Conservation (phyloP, 2,113 vertebrate genomes). For the Gnathochromis pfefferi region DNA sequence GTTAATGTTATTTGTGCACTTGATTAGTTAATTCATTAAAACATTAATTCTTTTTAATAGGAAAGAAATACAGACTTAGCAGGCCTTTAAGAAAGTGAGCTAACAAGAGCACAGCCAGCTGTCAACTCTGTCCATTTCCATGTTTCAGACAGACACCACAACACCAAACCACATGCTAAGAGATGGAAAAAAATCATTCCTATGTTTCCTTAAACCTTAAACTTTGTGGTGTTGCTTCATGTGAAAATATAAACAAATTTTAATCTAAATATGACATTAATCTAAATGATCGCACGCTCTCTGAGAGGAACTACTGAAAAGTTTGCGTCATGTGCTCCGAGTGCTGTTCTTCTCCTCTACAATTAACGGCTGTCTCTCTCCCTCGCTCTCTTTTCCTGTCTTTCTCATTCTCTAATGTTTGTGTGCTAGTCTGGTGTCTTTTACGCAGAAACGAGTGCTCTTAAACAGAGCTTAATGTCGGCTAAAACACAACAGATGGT, state of each 20-base stretch:
- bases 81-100: background rate
- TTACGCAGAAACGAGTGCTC: constrained; percentile 36
- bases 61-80: background rate
- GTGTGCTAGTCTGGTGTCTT: constrained; percentile 9
- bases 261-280: constrained; percentile 16
- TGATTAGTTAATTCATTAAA: background rate
- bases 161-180: background rate
- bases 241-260: background rate
- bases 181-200: background rate
- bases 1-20: background rate
- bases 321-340: constrained; percentile 25
- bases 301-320: background rate
- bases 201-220: background rate
- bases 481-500: constrained; percentile 64
- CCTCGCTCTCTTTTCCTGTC: background rate
- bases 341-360: constrained; percentile 35
- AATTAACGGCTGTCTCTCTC: constrained; percentile 26
- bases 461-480: constrained; percentile 42
- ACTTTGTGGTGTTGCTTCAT: background rate
- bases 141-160: background rate
- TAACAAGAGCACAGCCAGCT: background rate
- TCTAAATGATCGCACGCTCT: background rate
- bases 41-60: background rate
- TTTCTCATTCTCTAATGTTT: background rate
- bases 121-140: background rate